phyloP scores from a whole-genome alignment of 2,797 vertebrate species.

The Yasuhikotakia modesta region DNA sequence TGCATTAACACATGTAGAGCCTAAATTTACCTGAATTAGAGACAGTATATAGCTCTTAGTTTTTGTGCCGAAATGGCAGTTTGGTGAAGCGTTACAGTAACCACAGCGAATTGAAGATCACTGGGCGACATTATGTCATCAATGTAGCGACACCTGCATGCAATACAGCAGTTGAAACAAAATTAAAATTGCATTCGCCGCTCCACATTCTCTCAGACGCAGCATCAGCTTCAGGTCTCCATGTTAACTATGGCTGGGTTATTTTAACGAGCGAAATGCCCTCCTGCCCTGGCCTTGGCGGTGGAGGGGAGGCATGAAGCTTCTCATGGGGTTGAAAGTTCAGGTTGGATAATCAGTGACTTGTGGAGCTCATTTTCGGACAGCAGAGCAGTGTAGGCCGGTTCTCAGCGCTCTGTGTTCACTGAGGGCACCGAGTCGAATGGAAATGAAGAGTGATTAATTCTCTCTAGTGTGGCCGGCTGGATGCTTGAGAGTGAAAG shows the following conservation, averaged over 20 bases:
- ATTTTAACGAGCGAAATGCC: constrained; percentile 45
- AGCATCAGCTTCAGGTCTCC: constrained; percentile 36
- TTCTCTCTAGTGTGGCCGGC: constrained; percentile 51
- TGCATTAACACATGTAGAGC: no score
- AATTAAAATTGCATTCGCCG: constrained; percentile 42
- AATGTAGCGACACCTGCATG: constrained; percentile 3
- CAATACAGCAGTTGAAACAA: constrained; percentile 26
- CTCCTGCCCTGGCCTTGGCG: constrained; percentile 26
- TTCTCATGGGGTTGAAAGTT: constrained; percentile 53
- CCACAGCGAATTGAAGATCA: constrained; percentile 1
- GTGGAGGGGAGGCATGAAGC: constrained; percentile 27
- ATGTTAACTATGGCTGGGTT: constrained; percentile 50
- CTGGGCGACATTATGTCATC: not conserved
- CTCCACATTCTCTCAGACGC: constrained; percentile 22
- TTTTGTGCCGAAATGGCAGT: no score
- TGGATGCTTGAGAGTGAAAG: constrained; percentile 40
- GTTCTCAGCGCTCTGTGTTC: constrained; percentile 44
- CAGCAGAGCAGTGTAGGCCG: constrained; percentile 15
- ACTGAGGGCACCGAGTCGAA: constrained; percentile 51
- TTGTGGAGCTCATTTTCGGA: constrained; percentile 56
- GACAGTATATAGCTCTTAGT: no score
- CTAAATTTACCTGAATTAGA: no score
- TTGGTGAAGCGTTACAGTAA: no score
- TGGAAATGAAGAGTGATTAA: constrained; percentile 63
- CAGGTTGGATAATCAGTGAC: constrained; percentile 61